These are phyloP conservation scores for Diplolepis rosae DNA, from an alignment of 2,888 invertebrate genomes.

Conservation along the genomic window DNA sequence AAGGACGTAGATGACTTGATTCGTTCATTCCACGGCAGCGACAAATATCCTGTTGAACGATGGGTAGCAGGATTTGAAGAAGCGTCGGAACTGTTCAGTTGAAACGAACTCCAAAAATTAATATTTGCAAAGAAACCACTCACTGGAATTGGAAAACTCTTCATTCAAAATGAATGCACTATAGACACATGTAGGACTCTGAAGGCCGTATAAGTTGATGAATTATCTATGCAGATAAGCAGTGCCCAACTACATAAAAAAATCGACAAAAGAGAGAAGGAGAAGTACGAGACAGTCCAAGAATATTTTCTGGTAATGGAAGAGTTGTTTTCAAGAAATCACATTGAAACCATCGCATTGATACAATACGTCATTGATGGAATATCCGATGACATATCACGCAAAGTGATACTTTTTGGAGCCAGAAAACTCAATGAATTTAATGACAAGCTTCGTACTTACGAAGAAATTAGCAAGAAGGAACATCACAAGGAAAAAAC, in stretches of 20 bases:
- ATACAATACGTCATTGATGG: constrained; percentile 36
- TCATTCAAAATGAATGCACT: constrained; percentile 26
- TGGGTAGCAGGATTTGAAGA: constrained; percentile 40
- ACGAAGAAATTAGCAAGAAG: constrained; percentile 17
- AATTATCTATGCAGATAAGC: constrained; percentile 29
- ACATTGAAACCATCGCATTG: constrained; percentile 29
- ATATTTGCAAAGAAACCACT: constrained; percentile 32
- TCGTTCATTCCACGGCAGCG: constrained; percentile 27
- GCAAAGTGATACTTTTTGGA: constrained; percentile 16
- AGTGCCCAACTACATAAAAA: constrained; percentile 5
- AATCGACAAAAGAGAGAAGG: neutral
- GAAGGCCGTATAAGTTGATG: neutral
- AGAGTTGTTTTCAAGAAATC: constrained; percentile 30
- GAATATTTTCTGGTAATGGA: constrained; percentile 37
- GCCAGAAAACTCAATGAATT: constrained; percentile 1
- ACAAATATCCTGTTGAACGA: constrained; percentile 11
- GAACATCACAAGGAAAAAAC: neutral
- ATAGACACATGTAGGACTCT: constrained; percentile 13
- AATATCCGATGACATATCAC: neutral
- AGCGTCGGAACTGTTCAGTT: constrained; percentile 31
- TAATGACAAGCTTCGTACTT: constrained; percentile 20
- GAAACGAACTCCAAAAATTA: constrained; percentile 34
- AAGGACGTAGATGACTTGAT: constrained; percentile 31
- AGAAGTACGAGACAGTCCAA: constrained; percentile 30
- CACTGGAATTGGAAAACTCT: constrained; percentile 29